phyloP scores from a whole-genome alignment of 2,888 invertebrate species.

The Spilarctia lutea region DNA sequence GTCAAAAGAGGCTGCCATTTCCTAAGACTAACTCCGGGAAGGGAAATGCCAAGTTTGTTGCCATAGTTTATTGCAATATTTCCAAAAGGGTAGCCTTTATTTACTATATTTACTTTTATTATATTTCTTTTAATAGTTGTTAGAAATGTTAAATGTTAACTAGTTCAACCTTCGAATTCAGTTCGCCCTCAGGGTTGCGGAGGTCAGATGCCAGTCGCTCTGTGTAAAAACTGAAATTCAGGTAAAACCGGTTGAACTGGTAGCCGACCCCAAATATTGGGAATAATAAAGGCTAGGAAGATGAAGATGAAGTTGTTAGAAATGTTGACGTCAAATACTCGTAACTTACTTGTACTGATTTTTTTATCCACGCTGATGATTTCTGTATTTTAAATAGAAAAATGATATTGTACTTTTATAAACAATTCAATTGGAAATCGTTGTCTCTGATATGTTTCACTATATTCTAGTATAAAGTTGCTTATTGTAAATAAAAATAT shows the following conservation, averaged over 20 bases:
- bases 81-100: background rate
- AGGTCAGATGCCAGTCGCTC: too few species aligned
- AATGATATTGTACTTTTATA: background rate
- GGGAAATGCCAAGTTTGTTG: too few species aligned
- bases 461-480: background rate
- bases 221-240: too few species aligned
- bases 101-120: background rate
- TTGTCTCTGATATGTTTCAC: background rate
- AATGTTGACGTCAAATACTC: background rate
- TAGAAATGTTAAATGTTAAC: background rate
- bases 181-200: too few species aligned
- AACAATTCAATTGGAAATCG: background rate
- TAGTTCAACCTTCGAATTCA: too few species aligned
- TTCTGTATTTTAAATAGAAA: background rate
- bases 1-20: too few species aligned
- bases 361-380: background rate
- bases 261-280: too few species aligned
- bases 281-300: too few species aligned
- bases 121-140: background rate
- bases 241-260: too few species aligned
- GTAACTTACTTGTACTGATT: background rate
- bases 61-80: background rate
- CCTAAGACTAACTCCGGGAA: too few species aligned
- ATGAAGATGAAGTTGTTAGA: background rate
- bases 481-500: background rate